phyloP scores from a whole-genome alignment of 2,888 invertebrate species.

The Reticulitermes lucifugus region DNA sequence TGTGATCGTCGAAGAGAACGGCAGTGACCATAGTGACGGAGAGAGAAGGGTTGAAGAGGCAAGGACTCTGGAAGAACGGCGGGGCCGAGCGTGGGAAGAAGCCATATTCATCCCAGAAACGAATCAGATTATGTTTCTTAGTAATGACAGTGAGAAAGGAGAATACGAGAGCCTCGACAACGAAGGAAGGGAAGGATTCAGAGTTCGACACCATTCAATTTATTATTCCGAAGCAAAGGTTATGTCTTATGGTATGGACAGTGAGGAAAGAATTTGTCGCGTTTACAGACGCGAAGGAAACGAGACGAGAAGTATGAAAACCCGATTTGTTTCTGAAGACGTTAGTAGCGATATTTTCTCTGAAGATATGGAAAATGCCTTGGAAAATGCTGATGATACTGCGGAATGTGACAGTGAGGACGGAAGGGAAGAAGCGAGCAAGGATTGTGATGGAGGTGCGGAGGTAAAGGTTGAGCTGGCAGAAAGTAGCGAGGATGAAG shows the following conservation, averaged over 20 bases:
- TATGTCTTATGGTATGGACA: background rate
- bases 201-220: background rate
- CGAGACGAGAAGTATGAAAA: background rate
- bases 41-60: slow-evolving; percentile 46
- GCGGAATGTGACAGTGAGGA: slow-evolving; percentile 7
- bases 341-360: slow-evolving; percentile 27
- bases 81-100: slow-evolving; percentile 34
- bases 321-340: background rate
- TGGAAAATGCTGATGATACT: slow-evolving; percentile 4
- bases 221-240: background rate
- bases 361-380: background rate
- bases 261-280: background rate
- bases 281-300: background rate
- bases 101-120: slow-evolving; percentile 36
- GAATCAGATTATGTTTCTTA: slow-evolving; percentile 28
- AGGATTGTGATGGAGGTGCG: slow-evolving; percentile 8
- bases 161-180: background rate
- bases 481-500: slow-evolving; percentile 64
- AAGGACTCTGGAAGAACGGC: background rate
- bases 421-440: slow-evolving; percentile 27
- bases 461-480: slow-evolving; percentile 54
- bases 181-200: background rate
- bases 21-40: slow-evolving; percentile 55
- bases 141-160: background rate
- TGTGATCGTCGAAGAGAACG: slow-evolving; percentile 57